Percentiles rank a stretch among this genome's conserved stretches.
These are phyloP conservation scores for Lathamus discolor DNA, from an alignment of 2,113 vertebrate species.

Conservation along the genomic window DNA sequence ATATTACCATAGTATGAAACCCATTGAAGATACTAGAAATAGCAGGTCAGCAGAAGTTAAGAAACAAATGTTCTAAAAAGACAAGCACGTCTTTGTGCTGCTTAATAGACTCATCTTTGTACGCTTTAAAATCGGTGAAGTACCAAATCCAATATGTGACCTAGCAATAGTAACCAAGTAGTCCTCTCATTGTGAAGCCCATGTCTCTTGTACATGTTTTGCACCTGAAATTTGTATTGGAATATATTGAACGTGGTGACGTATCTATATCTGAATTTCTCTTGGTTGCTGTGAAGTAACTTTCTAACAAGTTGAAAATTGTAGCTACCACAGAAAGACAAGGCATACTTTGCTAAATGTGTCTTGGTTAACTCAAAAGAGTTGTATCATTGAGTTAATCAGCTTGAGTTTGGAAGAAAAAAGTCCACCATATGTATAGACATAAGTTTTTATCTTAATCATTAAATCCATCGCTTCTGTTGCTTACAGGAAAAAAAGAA, in stretches of 20 bases:
- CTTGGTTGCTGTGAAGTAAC: background rate
- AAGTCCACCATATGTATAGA: constrained; percentile 53
- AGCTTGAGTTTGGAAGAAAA: constrained; percentile 52
- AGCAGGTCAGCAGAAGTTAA: background rate
- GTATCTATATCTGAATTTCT: background rate
- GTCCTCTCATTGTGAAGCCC: background rate
- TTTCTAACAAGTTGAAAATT: background rate
- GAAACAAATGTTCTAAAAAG: background rate
- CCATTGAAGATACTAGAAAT: background rate
- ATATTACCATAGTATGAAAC: background rate
- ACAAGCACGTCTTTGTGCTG: background rate
- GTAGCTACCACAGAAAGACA: background rate
- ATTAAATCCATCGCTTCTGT: constrained; percentile 60
- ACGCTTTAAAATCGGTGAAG: background rate
- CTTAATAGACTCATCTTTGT: background rate
- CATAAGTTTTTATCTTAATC: constrained; percentile 65
- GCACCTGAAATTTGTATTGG: background rate
- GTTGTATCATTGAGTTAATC: constrained; percentile 25
- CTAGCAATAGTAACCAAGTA: background rate
- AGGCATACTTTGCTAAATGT: background rate
- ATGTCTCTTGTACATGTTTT: background rate
- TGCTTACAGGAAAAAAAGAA: background rate
- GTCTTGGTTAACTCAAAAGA: background rate
- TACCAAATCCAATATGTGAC: background rate
- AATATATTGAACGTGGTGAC: background rate